Conservation (phyloP, 2,113 vertebrate species). For the Caranx ignobilis region DNA sequence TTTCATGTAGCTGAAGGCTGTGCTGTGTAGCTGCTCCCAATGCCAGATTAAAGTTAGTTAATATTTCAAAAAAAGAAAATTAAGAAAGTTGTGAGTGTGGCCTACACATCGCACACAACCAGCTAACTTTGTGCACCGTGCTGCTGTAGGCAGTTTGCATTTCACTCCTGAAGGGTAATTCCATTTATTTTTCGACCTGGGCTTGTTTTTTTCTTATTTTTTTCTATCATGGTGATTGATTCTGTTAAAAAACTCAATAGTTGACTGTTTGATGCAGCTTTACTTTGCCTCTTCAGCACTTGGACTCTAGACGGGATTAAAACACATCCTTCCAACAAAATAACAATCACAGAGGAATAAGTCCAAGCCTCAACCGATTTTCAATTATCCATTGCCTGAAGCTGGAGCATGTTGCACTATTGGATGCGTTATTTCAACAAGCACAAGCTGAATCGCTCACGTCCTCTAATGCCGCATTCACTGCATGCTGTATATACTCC, state of each 20-base stretch:
- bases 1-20: constrained; percentile 5
- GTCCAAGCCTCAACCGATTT: constrained; percentile 45
- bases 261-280: constrained; percentile 15
- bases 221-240: background rate
- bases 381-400: constrained; percentile 58
- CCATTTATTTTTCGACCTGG: background rate
- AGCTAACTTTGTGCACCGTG: background rate
- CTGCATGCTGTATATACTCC: constrained; percentile 30
- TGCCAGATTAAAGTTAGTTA: background rate
- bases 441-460: constrained; percentile 24
- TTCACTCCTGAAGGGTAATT: constrained; percentile 8
- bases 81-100: background rate
- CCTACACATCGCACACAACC: background rate
- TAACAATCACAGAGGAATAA: constrained; percentile 52
- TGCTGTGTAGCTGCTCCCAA: background rate
- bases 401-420: constrained; percentile 20
- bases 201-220: background rate
- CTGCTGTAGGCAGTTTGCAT: background rate
- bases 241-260: constrained; percentile 28
- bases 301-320: constrained; percentile 30
- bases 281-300: constrained; percentile 29
- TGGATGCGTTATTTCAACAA: constrained; percentile 56
- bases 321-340: constrained; percentile 51
- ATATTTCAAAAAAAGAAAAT: background rate
- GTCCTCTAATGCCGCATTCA: constrained; percentile 32